Evolutionary conservation across 2,113 vertebrate species (phyloP).

Genomic region (Gnathochromis pfefferi): DNA sequence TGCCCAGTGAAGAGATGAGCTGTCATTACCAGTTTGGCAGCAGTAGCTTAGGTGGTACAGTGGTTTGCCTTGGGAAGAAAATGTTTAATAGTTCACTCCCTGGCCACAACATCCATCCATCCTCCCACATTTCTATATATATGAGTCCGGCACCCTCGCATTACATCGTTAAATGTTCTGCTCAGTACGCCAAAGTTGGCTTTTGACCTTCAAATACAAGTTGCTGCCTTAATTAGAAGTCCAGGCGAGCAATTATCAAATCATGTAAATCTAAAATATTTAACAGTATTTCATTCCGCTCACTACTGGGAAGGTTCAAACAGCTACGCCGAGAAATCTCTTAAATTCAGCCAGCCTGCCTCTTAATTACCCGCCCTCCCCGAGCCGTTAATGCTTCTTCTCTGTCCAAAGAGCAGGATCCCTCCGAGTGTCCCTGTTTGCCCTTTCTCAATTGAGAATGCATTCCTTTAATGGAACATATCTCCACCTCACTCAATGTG

Average conservation of each 20-base stretch:
- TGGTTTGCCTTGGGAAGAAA: background rate
- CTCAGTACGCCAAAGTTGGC: background rate
- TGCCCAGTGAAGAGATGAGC: background rate
- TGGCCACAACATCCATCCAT: background rate
- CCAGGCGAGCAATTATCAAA: background rate
- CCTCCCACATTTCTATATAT: background rate
- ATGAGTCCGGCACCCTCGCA: background rate
- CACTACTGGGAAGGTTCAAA: background rate
- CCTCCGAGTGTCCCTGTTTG: background rate
- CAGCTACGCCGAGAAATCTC: background rate
- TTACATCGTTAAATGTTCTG: background rate
- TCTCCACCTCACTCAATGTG: background rate
- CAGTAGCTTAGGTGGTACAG: background rate
- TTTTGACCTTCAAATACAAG: background rate
- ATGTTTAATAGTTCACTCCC: background rate
- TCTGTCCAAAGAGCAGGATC: background rate
- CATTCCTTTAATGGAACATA: slow-evolving; percentile 26
- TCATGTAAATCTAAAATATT: background rate
- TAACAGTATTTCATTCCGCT: background rate
- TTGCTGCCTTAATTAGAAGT: background rate
- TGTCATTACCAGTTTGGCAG: background rate
- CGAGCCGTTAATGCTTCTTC: background rate
- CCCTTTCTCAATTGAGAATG: slow-evolving; percentile 22
- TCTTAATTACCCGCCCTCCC: background rate
- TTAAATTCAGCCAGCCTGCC: slow-evolving; percentile 5